Base-by-base conservation (phyloP, 2,797 vertebrate species). In the Hippocampus kuda region DNA sequence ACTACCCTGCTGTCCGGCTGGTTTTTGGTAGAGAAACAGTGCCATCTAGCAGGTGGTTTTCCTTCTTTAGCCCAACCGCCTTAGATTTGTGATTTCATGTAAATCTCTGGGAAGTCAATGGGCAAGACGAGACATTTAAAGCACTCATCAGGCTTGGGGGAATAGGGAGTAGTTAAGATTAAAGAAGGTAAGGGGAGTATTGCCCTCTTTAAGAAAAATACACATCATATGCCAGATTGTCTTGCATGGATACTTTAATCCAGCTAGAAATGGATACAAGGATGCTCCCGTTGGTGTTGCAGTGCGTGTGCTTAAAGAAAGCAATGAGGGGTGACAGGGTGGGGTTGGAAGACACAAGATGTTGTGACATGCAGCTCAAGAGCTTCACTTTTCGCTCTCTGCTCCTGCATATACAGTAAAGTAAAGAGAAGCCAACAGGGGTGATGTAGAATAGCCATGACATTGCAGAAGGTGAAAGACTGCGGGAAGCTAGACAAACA, bases 51-150 rank as follows among this genome's bases (percentile, higher is more conserved):
- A 88, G 88, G 83, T 67, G 46, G 68, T 69, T 77, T 27, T 12
- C 11, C 69, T 67, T 71, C 44, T 66, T 60, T 41, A 11, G 64
- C 59, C 69, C 60, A 49, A 67, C 59, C 74, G 30, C 70, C 57
- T 70, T 67, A 66, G 70, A 79, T 83, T 83, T 81, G 81, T 85
- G 88, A 75, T 85, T 86, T 80, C 83, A 84, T 80, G 83, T 85
- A 85, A 86, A 86, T 85, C 87, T 83, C 84, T 83, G 78, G 84
- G 82, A 89, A 84, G 89, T 90, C 86, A 88, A 81, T 84, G 81
- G 85, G 84, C 76, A 86, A 83, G 81, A 86, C 86, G 86, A 91
- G 89, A 86, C 87, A 88, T 90, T 88, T 90, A 89, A 92, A 87
- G 85, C 84, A 86, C 84, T 83, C 86, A 86, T 89, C 85, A 88